Evolutionary conservation across 2,797 vertebrate species (phyloP).

Genomic region (Intellagama lesueurii): DNA sequence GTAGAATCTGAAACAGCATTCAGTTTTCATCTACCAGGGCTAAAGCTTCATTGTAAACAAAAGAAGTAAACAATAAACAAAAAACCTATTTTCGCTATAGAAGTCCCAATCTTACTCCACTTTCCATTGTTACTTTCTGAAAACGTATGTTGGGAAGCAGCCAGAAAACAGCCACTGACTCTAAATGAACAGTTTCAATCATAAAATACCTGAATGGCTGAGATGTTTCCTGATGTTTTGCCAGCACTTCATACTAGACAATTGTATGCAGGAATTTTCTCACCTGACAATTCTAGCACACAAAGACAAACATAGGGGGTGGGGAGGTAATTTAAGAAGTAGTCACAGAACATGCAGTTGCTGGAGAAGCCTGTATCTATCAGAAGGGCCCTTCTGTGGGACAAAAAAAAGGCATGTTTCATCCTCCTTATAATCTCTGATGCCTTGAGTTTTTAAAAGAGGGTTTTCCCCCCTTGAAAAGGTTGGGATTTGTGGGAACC

Average conservation of each 20-base stretch:
- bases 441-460: background rate
- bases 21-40: background rate
- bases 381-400: background rate
- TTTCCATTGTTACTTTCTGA: background rate
- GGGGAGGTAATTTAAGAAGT: background rate
- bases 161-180: background rate
- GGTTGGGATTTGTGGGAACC: background rate
- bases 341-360: background rate
- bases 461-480: background rate
- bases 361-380: background rate
- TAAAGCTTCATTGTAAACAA: background rate
- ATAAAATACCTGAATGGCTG: conserved; percentile 1
- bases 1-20: background rate
- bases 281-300: background rate
- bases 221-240: background rate
- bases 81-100: background rate
- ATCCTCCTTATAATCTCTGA: background rate
- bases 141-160: background rate
- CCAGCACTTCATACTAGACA: background rate
- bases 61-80: background rate
- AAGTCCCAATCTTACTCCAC: background rate
- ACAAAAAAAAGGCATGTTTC: background rate
- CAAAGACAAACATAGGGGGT: background rate
- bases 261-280: background rate
- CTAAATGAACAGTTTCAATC: background rate